A percentile compares a stretch with the other conserved stretches of the same genome.
These are phyloP conservation scores for Caradrina clavipalpis DNA, from an alignment of 2,888 invertebrate genomes.

Conservation along the genomic window DNA sequence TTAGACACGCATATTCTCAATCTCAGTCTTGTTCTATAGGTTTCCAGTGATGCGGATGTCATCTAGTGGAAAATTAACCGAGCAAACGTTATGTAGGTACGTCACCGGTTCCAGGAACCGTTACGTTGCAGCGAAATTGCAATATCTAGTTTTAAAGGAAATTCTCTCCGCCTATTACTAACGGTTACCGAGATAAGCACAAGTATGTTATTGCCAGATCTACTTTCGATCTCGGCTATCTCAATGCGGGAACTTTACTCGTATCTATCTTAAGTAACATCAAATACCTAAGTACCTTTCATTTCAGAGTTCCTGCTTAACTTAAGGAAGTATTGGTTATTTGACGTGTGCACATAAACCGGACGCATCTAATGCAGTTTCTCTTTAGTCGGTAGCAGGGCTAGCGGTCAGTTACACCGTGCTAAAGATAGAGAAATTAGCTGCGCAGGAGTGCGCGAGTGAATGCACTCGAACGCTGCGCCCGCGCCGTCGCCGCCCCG, in stretches of 20 bases:
- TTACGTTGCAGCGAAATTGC: conserved; percentile 73
- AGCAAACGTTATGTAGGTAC: conserved; percentile 51
- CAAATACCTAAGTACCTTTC: conserved; percentile 48
- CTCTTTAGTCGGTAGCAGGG: conserved; percentile 82
- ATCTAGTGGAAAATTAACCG: conserved; percentile 56
- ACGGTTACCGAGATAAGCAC: conserved; percentile 70
- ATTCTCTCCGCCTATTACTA: conserved; percentile 76
- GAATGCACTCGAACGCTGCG: conserved; percentile 82
- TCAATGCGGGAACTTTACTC: conserved; percentile 52
- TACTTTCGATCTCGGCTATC: conserved; percentile 73
- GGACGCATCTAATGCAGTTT: conserved; percentile 89
- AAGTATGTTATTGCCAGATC: conserved; percentile 71
- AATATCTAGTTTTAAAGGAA: conserved; percentile 78
- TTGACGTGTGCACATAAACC: conserved; percentile 84
- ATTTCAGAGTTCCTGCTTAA: conserved; percentile 51
- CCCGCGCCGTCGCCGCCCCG: conserved; percentile 70
- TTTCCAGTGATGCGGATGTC: conserved; percentile 33
- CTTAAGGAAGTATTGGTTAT: conserved; percentile 64
- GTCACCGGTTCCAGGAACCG: conserved; percentile 68
- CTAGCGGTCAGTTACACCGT: conserved; percentile 88
- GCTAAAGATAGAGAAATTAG: conserved; percentile 91
- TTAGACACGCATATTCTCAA: conserved; percentile 16
- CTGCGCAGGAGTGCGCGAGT: conserved; percentile 83
- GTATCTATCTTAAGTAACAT: conserved; percentile 43
- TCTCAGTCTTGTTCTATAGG: conserved; percentile 6